Evolutionary conservation across 2,797 vertebrate species (phyloP).

Genomic region (Helicolenus hilgendorfi): DNA sequence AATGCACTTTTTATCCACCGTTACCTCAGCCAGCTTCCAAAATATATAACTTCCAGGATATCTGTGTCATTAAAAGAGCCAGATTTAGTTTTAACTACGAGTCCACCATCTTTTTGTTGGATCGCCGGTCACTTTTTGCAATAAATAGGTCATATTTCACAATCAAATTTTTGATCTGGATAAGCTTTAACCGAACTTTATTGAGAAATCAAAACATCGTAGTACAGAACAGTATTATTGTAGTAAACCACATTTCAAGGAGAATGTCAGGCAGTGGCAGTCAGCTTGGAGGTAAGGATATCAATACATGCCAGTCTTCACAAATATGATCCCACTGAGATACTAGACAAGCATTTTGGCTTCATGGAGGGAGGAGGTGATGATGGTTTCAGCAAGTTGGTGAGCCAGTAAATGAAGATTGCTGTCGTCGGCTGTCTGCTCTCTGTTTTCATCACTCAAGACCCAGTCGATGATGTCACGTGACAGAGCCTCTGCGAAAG

Average conservation of each 20-base stretch:
- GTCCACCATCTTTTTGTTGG: not conserved
- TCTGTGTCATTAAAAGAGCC: not conserved
- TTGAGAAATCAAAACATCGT: not conserved
- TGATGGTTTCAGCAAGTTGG: constrained; percentile 73
- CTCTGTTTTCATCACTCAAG: not conserved
- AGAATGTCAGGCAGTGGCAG: not conserved
- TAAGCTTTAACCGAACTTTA: not conserved
- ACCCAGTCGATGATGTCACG: constrained; percentile 72
- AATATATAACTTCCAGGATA: not conserved
- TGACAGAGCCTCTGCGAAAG: constrained; percentile 82
- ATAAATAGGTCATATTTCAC: not conserved
- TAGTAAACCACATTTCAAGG: not conserved
- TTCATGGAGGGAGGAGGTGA: constrained; percentile 75
- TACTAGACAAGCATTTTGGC: constrained; percentile 28
- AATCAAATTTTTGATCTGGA: not conserved
- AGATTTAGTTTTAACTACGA: not conserved
- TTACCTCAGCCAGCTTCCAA: not conserved
- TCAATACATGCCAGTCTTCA: not conserved
- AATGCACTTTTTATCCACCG: not conserved
- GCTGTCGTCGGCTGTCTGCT: not conserved
- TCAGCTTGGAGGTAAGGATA: not conserved
- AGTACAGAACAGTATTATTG: not conserved
- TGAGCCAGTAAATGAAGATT: constrained; percentile 63
- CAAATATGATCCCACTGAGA: not conserved
- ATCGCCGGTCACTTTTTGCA: not conserved